Percentiles rank a stretch among this genome's conserved stretches.
phyloP scores from a whole-genome alignment of 2,888 invertebrate genomes.

The Cloeon dipterum region DNA sequence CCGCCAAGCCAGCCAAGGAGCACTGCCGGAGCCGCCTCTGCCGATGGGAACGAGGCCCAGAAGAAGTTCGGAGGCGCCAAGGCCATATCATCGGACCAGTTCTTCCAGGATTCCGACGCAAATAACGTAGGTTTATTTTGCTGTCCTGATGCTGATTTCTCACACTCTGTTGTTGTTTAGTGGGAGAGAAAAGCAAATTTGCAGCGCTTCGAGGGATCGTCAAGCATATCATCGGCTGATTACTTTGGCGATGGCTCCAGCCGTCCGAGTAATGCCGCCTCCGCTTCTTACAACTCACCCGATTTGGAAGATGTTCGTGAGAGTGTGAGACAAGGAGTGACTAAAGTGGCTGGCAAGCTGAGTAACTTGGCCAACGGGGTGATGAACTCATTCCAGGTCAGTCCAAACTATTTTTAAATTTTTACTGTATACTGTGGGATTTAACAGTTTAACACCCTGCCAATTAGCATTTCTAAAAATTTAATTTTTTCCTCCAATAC shows the following conservation, averaged over 20 bases:
- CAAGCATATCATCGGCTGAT: slow-evolving; percentile 89
- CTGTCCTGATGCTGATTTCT: too few species aligned
- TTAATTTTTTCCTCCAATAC: not conserved
- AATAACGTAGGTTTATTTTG: slow-evolving; percentile 18
- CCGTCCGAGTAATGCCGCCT: slow-evolving; percentile 9
- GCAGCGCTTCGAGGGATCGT: slow-evolving; percentile 75
- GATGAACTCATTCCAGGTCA: slow-evolving; percentile 75
- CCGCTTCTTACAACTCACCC: slow-evolving; percentile 17
- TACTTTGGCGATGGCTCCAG: slow-evolving; percentile 48
- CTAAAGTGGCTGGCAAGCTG: slow-evolving; percentile 89
- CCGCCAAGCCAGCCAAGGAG: slow-evolving; percentile 5
- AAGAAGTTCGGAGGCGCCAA: slow-evolving; percentile 95
- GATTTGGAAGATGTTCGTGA: slow-evolving; percentile 95
- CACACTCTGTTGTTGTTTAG: too few species aligned
- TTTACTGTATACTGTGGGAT: not conserved
- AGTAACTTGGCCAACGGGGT: slow-evolving; percentile 88
- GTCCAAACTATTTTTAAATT: too few species aligned
- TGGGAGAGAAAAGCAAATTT: slow-evolving; percentile 30
- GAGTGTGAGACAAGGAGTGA: slow-evolving; percentile 89
- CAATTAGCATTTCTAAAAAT: not conserved
- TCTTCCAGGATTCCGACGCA: slow-evolving; percentile 52
- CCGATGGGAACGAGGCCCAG: slow-evolving; percentile 47
- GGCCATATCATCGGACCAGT: slow-evolving; percentile 94
- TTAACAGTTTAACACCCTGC: too few species aligned
- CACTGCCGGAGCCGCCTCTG: slow-evolving; percentile 15